Evolutionary conservation across 2,113 vertebrate genomes (phyloP).

Genomic region (Stegostoma tigrinum): DNA sequence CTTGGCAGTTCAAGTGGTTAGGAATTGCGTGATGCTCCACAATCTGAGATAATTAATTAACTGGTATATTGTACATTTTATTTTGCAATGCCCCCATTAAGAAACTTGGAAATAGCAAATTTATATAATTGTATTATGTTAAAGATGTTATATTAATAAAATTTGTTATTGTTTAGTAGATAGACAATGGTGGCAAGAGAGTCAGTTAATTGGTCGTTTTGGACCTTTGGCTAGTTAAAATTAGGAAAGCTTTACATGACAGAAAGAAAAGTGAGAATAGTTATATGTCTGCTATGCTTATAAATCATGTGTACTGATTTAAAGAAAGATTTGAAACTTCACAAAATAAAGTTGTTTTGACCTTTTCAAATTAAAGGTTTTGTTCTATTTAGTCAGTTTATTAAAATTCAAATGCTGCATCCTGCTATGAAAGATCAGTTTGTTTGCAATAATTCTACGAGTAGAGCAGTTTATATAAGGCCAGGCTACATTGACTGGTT

Average conservation of each 20-base stretch:
- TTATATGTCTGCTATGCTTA: neutral
- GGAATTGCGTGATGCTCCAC: neutral
- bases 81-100: neutral
- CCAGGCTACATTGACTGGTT: neutral
- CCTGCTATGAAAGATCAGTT: neutral
- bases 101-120: too few relatives aligned
- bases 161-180: too few relatives aligned
- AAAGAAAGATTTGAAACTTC: neutral
- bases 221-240: neutral
- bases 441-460: neutral
- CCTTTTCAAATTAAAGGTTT: neutral
- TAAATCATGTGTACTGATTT: neutral
- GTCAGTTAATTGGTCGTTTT: neutral
- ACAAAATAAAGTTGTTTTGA: neutral
- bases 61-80: too few relatives aligned
- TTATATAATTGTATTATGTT: too few relatives aligned
- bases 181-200: neutral
- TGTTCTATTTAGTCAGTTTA: neutral
- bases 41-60: neutral
- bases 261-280: neutral
- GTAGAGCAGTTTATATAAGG: neutral
- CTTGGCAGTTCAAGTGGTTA: neutral
- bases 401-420: neutral
- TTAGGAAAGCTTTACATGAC: neutral
- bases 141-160: too few relatives aligned